phyloP scores from a whole-genome alignment of 2,888 invertebrate genomes.

The Synergus gifuensis region DNA sequence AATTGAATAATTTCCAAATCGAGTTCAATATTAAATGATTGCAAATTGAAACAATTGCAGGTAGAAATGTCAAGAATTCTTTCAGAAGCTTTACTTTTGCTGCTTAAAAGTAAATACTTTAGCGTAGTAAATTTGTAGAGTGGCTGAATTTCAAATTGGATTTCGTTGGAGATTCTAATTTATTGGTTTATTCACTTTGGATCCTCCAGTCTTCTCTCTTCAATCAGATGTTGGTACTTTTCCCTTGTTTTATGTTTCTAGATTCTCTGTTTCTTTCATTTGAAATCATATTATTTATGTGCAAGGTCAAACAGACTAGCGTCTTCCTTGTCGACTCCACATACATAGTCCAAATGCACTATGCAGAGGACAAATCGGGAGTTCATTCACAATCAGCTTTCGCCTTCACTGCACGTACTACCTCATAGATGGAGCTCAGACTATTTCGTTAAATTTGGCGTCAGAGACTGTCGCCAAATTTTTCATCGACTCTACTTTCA shows the following conservation, averaged over 20 bases:
- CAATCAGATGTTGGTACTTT: neutral
- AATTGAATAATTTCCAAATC: neutral
- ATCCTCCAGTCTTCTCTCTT: conserved; percentile 9
- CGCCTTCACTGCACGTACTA: conserved; percentile 42
- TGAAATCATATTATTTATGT: conserved; percentile 29
- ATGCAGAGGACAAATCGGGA: conserved; percentile 29
- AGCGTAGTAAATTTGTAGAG: neutral
- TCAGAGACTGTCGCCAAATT: conserved; percentile 38
- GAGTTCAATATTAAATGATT: neutral
- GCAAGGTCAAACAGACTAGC: conserved; percentile 24
- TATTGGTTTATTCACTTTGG: neutral
- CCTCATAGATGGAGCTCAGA: conserved; percentile 42
- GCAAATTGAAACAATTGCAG: neutral
- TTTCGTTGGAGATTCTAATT: neutral
- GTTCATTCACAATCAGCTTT: conserved; percentile 45
- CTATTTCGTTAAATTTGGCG: conserved; percentile 30
- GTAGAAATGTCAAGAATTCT: neutral
- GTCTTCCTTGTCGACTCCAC: neutral
- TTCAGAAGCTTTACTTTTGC: neutral
- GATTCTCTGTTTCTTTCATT: conserved; percentile 17
- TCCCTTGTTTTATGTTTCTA: conserved; percentile 7
- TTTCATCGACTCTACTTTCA: conserved; percentile 24
- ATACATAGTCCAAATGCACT: neutral
- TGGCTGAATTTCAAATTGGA: neutral
- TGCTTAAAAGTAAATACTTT: neutral